Conservation (phyloP, 2,113 vertebrate species). For the Camelus bactrianus region DNA sequence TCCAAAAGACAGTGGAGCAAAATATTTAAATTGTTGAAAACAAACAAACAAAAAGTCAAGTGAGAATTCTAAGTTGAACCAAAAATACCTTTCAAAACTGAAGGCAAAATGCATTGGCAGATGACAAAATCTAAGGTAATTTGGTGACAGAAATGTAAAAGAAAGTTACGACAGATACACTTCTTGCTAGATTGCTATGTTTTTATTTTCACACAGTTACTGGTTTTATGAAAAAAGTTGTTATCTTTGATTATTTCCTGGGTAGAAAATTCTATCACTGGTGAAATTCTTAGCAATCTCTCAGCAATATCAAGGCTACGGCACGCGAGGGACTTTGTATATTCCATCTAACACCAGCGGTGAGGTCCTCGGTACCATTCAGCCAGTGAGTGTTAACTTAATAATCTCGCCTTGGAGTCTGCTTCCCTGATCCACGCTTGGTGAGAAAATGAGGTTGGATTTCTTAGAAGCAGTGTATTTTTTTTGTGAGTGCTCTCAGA, state of each 20-base stretch:
- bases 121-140: background rate
- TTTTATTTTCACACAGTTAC: background rate
- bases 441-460: background rate
- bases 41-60: background rate
- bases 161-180: background rate
- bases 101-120: background rate
- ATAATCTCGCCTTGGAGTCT: background rate
- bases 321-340: background rate
- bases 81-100: background rate
- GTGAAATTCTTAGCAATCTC: background rate
- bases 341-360: background rate
- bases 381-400: background rate
- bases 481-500: background rate
- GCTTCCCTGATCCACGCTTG: background rate
- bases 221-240: background rate
- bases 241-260: background rate
- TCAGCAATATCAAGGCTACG: background rate
- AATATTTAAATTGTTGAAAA: background rate
- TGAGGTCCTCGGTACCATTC: background rate
- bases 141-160: background rate
- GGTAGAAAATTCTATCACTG: background rate
- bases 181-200: background rate
- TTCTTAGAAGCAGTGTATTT: background rate
- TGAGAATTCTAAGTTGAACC: background rate
- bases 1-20: background rate